These are phyloP conservation scores for Drosophila sproati DNA, from an alignment of 1,140 invertebrate genomes.

Conservation along the genomic window DNA sequence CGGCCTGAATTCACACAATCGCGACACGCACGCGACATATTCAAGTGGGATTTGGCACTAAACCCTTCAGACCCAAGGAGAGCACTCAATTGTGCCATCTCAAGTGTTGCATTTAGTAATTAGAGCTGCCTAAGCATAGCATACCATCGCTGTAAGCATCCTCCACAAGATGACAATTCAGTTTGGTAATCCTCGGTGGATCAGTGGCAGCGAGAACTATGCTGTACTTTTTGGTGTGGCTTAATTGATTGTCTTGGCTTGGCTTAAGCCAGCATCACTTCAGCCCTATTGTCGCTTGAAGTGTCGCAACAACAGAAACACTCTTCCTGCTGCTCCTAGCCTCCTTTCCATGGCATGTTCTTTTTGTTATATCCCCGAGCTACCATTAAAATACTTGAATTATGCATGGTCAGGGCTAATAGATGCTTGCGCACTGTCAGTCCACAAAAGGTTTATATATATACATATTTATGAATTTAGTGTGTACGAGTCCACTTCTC, in stretches of 20 bases:
- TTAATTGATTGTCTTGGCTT: slow-evolving; percentile 25
- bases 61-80: background rate
- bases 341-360: background rate
- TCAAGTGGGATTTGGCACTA: slow-evolving; percentile 42
- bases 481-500: background rate
- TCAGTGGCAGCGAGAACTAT: background rate
- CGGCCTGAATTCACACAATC: slow-evolving; percentile 56
- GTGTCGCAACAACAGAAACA: slow-evolving; percentile 15
- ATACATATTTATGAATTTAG: background rate
- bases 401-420: slow-evolving; percentile 51
- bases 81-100: slow-evolving; percentile 47
- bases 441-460: background rate
- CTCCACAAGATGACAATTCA: slow-evolving; percentile 5
- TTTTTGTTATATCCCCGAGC: slow-evolving; percentile 18
- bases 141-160: background rate
- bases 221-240: background rate
- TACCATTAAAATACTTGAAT: slow-evolving; percentile 52
- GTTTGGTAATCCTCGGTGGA: background rate
- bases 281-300: background rate
- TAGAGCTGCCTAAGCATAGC: slow-evolving; percentile 60
- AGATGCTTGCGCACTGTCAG: slow-evolving; percentile 18
- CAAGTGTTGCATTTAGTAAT: slow-evolving; percentile 76
- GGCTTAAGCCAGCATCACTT: background rate
- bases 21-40: slow-evolving; percentile 48
- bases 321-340: slow-evolving; percentile 13